These are phyloP conservation scores for Tenualosa ilisha DNA, from an alignment of 2,797 vertebrate species.

Conservation along the genomic window DNA sequence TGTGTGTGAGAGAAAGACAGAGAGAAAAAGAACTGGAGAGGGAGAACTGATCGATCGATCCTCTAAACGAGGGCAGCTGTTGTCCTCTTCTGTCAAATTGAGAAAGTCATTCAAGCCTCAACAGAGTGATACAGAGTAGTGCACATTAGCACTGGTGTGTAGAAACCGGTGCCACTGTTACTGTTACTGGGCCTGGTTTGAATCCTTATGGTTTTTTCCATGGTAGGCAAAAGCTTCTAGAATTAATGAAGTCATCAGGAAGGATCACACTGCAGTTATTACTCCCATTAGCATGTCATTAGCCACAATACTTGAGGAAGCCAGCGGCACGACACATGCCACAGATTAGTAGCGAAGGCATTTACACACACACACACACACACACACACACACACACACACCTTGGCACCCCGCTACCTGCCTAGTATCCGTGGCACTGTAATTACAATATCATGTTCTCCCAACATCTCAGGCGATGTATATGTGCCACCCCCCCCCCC, in stretches of 20 bases:
- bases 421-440: slow-evolving; percentile 44
- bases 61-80: background rate
- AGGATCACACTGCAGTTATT: slow-evolving; percentile 33
- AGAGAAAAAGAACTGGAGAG: background rate
- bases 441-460: slow-evolving; percentile 54
- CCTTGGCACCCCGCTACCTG: background rate
- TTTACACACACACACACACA: background rate
- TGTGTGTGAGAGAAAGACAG: background rate
- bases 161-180: background rate
- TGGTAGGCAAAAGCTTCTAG: background rate
- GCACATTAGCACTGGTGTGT: background rate
- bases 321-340: slow-evolving; percentile 14
- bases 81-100: background rate
- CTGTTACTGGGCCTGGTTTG: background rate
- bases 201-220: background rate
- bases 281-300: slow-evolving; percentile 38
- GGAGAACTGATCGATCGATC: background rate
- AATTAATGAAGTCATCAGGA: slow-evolving; percentile 41
- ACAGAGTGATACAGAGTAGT: background rate
- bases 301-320: slow-evolving; percentile 13
- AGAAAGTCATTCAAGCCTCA: background rate
- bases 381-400: background rate
- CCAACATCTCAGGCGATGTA: slow-evolving; percentile 45
- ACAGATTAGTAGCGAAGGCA: slow-evolving; percentile 17
- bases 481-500: slow-evolving; percentile 50